Conservation (phyloP, 2,797 vertebrate genomes). For the Xenopus petersii region DNA sequence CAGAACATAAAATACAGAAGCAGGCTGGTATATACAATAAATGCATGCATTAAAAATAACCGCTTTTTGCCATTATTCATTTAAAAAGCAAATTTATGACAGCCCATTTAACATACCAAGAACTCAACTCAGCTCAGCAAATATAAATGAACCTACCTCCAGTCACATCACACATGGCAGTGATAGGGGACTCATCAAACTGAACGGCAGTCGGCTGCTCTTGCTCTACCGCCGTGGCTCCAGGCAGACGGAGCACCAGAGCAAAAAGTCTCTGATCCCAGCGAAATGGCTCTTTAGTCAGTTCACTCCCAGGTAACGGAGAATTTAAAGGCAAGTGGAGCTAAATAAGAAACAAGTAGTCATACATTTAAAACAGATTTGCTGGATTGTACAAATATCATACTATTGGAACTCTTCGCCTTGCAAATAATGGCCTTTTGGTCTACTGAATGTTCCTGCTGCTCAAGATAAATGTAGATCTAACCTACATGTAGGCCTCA, state of each 20-base stretch:
- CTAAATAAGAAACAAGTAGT: constrained; percentile 60
- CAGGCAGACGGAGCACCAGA: constrained; percentile 86
- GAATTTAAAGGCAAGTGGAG: constrained; percentile 94
- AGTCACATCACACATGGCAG: constrained; percentile 96
- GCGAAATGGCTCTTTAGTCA: constrained; percentile 96
- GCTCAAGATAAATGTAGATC: too few relatives aligned
- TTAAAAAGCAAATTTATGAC: too few relatives aligned
- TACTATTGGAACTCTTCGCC: too few relatives aligned
- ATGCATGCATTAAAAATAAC: too few relatives aligned
- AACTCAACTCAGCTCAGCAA: too few relatives aligned
- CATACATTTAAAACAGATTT: background rate
- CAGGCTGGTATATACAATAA: too few relatives aligned
- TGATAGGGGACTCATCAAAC: constrained; percentile 88
- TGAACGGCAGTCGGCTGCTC: constrained; percentile 85
- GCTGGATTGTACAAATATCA: background rate
- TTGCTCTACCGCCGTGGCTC: constrained; percentile 79
- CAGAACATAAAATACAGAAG: too few relatives aligned
- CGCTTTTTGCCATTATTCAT: too few relatives aligned
- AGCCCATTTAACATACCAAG: too few relatives aligned
- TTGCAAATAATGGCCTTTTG: too few relatives aligned
- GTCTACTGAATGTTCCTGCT: too few relatives aligned
- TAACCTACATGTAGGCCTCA: too few relatives aligned
- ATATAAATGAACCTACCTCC: constrained; percentile 72
- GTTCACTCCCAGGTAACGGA: constrained; percentile 90
- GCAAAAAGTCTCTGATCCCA: constrained; percentile 97